Evolutionary conservation across 2,797 vertebrate genomes (phyloP).

Genomic region (Atherinosoma microstoma): DNA sequence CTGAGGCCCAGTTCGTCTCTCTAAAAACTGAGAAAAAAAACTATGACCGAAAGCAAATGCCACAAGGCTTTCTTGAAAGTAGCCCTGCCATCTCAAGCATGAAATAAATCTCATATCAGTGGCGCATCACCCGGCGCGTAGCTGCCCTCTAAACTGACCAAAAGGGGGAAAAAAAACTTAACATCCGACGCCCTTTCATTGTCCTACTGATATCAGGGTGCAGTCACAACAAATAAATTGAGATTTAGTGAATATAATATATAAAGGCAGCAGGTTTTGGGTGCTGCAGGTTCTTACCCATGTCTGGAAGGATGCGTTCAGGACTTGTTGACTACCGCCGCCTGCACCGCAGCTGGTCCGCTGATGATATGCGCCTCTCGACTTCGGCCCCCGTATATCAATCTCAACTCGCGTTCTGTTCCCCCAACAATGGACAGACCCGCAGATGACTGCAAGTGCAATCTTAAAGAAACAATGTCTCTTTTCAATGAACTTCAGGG

Average conservation of each 20-base stretch:
- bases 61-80: conserved; percentile 62
- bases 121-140: conserved; percentile 58
- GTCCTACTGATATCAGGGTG: conserved; percentile 2
- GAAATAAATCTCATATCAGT: conserved; percentile 70
- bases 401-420: conserved; percentile 75
- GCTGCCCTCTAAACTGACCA: conserved; percentile 44
- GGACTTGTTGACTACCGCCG: conserved; percentile 48
- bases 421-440: conserved; percentile 82
- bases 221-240: conserved; percentile 25
- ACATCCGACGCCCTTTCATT: conserved; percentile 36
- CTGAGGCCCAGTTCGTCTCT: conserved; percentile 29
- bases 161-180: conserved; percentile 3
- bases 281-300: conserved; percentile 80
- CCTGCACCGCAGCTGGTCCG: conserved; percentile 68
- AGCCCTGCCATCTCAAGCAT: conserved; percentile 65
- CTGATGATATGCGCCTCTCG: conserved; percentile 71
- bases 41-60: conserved; percentile 58
- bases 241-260: conserved; percentile 26
- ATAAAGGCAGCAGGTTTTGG: background rate
- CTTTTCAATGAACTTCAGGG: conserved; percentile 81
- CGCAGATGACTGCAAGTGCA: conserved; percentile 70
- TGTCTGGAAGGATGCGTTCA: conserved; percentile 76
- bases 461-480: conserved; percentile 86
- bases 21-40: conserved; percentile 60
- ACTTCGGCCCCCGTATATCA: conserved; percentile 77